Conservation (phyloP, 37 sponge, comb jelly and placozoan species). For the Corticium candelabrum region DNA sequence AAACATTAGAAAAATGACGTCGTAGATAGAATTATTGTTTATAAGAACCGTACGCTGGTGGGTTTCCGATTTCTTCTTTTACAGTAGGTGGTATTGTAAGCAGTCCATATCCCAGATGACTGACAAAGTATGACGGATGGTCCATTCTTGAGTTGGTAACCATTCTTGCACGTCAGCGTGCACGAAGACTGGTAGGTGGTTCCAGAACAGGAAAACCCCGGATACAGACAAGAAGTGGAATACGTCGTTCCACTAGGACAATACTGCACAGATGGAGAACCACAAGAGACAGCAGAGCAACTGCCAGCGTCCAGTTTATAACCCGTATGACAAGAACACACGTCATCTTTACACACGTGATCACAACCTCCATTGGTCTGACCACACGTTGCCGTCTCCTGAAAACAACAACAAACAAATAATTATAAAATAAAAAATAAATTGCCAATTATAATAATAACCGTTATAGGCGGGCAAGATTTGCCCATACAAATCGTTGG, state of each 20-base stretch:
- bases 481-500: neutral
- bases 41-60: neutral
- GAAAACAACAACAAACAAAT: too few species aligned
- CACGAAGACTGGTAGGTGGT: neutral
- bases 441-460: neutral
- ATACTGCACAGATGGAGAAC: neutral
- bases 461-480: neutral
- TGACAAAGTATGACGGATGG: neutral
- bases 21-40: too few species aligned
- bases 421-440: neutral
- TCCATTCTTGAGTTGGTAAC: neutral
- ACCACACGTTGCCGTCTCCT: constrained; percentile 1
- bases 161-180: neutral
- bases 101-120: neutral
- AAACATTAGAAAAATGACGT: neutral
- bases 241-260: neutral
- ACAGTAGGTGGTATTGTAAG: neutral
- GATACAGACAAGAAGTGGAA: neutral
- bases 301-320: neutral
- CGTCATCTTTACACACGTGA: neutral
- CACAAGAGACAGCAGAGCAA: neutral
- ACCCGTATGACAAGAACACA: neutral
- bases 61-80: neutral
- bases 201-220: neutral
- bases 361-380: constrained; percentile 1